A percentile compares a stretch with the other conserved stretches of the same genome.
These are phyloP conservation scores for Scyliorhinus canicula DNA, from an alignment of 2,797 vertebrate genomes.

Conservation along the genomic window DNA sequence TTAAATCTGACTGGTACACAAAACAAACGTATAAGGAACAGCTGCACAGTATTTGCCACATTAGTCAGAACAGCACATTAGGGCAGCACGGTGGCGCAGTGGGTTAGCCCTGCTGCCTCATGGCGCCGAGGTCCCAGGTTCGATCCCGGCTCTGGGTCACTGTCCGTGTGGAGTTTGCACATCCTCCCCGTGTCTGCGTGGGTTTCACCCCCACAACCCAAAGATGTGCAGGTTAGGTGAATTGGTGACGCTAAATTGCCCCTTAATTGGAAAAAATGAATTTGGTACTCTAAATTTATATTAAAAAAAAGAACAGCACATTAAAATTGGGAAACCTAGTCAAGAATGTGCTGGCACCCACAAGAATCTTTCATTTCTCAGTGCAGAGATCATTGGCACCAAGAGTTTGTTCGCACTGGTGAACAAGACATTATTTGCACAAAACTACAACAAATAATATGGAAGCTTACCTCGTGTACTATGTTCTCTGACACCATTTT, in stretches of 20 bases:
- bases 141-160: too few species aligned
- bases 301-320: neutral
- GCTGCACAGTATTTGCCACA: neutral
- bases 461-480: neutral
- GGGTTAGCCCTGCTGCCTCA: too few species aligned
- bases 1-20: neutral
- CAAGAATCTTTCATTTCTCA: neutral
- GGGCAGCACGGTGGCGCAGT: too few species aligned
- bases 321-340: neutral
- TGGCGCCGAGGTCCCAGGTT: too few species aligned
- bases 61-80: neutral
- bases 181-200: too few species aligned
- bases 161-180: too few species aligned
- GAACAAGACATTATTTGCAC: neutral
- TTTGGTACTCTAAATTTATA: too few species aligned
- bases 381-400: neutral
- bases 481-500: neutral
- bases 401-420: neutral
- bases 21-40: neutral
- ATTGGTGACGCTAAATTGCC: too few species aligned
- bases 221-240: too few species aligned
- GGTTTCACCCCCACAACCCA: too few species aligned
- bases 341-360: neutral
- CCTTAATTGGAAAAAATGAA: too few species aligned
- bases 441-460: neutral